Percentiles rank a stretch among this genome's conserved stretches.
These are phyloP conservation scores for Bos javanicus DNA, from an alignment of 2,113 vertebrate genomes.

Conservation along the genomic window DNA sequence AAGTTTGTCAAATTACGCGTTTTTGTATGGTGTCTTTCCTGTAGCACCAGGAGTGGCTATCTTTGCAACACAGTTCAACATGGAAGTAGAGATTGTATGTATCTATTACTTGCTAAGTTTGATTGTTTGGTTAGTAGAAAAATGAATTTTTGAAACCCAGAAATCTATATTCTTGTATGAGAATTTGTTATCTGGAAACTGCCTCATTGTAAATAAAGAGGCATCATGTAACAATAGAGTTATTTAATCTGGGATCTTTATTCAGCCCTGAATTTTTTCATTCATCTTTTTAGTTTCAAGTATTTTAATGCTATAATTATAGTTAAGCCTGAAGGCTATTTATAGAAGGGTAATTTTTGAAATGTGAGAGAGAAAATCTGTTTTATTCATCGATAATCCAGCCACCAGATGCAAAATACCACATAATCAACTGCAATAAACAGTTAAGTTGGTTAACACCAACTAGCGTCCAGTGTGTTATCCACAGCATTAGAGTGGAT, in stretches of 20 bases:
- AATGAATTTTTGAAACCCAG: conserved; percentile 19
- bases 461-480: not conserved
- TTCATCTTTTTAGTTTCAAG: not conserved
- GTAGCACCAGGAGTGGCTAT: conserved; percentile 97
- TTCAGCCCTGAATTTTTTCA: not conserved
- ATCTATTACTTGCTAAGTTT: conserved; percentile 16
- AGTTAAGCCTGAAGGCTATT: conserved; percentile 32
- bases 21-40: conserved; percentile 96
- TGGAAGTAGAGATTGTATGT: conserved; percentile 98
- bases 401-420: not conserved
- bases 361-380: not conserved
- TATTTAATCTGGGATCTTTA: conserved; percentile 37
- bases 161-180: conserved; percentile 37
- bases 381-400: conserved; percentile 19
- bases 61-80: conserved; percentile 96
- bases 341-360: not conserved
- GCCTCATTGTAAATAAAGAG: conserved; percentile 8
- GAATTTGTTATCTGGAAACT: conserved; percentile 24
- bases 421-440: not conserved
- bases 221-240: not conserved
- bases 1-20: conserved; percentile 96
- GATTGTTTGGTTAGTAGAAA: conserved; percentile 1
- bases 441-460: conserved; percentile 1
- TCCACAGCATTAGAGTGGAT: not conserved
- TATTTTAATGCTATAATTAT: conserved; percentile 17